Base-by-base conservation (phyloP, 2,888 invertebrate genomes). In the Sinohyriopsis cumingii region DNA sequence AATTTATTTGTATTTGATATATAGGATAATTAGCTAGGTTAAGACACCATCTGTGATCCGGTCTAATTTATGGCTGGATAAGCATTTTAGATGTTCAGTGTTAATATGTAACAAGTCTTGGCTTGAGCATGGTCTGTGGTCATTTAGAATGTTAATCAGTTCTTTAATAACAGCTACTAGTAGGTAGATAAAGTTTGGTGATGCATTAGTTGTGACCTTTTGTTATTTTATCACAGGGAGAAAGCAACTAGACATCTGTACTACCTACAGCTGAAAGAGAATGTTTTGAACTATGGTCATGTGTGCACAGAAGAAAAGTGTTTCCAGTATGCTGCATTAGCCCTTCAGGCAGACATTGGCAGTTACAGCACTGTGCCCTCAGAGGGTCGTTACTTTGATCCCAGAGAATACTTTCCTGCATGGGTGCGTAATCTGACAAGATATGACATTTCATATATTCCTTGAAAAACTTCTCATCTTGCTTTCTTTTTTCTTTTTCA, bases 231-330 rank as follows among this genome's bases (percentile, higher is more conserved):
- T 72, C 74, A 19, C 83, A 90, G 94, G 91, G 97, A 98, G 92
- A 96, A 96, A 88, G 93, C 95, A 83, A 96, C 97, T 68, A 93
- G 96, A 72, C 96, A 96, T 90, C 95, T 97, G 89, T 99, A 98
- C 91, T 99, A 97, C 91, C 93, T 96, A 84, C 98, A 99, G 92
- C 92, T 99, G 89, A 94, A 96, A 78, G 94, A 96, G 91, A 99
- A 99, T 91, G 92, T 94, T 71, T 91, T 93, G 72, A 78, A 84
- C 73, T 91, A 89, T 78, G 85, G 87, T 71, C 90, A 91, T 76
- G 86, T 90, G 22, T 91, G 87, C 88, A 89, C 89, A 65, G 92
- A 91, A 73, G 89, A 91, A 78, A 87, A 88, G 65, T 91, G 90
- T 79, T 94, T 96, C 87, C 92, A 95, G 79, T 92, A 98, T 86